Evolutionary conservation across 2,888 invertebrate species (phyloP), one percentile per base, ranked within the genome.

Genomic region (Tetheella fluctuosa): DNA sequence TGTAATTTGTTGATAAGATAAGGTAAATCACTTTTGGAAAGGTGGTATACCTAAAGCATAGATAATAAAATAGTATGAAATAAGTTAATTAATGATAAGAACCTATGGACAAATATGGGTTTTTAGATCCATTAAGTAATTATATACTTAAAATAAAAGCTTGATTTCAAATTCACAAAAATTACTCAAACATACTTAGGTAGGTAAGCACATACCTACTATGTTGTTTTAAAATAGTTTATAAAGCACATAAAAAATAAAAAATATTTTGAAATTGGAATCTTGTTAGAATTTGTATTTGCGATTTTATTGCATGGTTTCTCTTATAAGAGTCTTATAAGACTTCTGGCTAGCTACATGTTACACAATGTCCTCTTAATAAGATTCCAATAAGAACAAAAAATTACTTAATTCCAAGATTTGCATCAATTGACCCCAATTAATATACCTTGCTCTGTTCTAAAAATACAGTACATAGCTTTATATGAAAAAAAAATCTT

Each of bases 251-350:
- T 2, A 30, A 10, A 30, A 30, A 10, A 30, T 30, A 30, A 34
- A 34, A 25, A 25, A 25, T 25, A 25, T 25, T 2, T 4, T 34
- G 0, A 13, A 34, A 7, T 34, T 34, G 30, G 30, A 30, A 30
- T 34, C 34, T 4, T 4, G 7, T 34, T 34, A 13, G 34, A 34
- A 13, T 34, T 0, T 3, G 13, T 34, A 13, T 34, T 34, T 34
- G 34, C 2, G 6, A 34, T 34, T 13, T 13, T 34, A 13, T 34
- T 1, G 13, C 13, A 12, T 4, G 2, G 13, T 34, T 34, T 60
- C 48, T 66, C 72, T 59, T 64, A 74, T 58, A 65, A 75, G 80
- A 82, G 68, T 84, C 84, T 62, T 72, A 76, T 65, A 65, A 68
- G 81, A 54, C 25, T 23, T 23, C 23, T 25, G 30, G 30, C 34